phyloP scores from a whole-genome alignment of 2,797 vertebrate genomes.

The Darevskia nairensis region DNA sequence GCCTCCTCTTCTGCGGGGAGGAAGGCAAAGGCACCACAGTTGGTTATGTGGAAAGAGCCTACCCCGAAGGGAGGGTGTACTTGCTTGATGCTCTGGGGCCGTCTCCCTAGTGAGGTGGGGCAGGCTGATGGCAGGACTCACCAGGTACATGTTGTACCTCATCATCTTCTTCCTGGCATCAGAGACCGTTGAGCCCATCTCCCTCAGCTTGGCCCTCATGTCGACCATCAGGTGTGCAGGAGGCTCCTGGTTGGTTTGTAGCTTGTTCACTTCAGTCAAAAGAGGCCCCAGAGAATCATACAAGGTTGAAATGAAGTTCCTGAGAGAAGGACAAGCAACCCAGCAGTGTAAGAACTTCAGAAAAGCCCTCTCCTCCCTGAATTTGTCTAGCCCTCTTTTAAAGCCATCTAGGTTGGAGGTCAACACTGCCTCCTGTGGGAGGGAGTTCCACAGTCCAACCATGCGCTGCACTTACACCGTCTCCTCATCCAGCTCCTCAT shows the following conservation, averaged over 20 bases:
- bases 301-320: conserved; percentile 26
- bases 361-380: too few relatives aligned
- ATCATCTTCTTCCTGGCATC: conserved; percentile 33
- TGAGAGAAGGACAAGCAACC: neutral
- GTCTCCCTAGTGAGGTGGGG: neutral
- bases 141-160: conserved; percentile 36
- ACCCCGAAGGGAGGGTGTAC: too few relatives aligned
- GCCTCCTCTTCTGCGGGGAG: conserved; percentile 12
- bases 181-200: neutral
- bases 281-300: neutral
- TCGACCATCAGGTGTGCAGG: conserved; percentile 30
- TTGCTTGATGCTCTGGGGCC: neutral
- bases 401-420: neutral
- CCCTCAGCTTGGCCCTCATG: conserved; percentile 37
- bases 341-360: neutral
- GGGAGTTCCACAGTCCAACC: neutral
- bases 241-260: conserved; percentile 19
- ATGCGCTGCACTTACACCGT: neutral
- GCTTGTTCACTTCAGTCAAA: neutral
- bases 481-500: conserved; percentile 37
- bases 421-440: neutral
- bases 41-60: too few relatives aligned
- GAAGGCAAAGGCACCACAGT: too few relatives aligned
- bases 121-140: neutral
- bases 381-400: neutral